Evolutionary conservation across 2,888 invertebrate genomes (phyloP).

Genomic region (Liopterus haemorrhoidalis): DNA sequence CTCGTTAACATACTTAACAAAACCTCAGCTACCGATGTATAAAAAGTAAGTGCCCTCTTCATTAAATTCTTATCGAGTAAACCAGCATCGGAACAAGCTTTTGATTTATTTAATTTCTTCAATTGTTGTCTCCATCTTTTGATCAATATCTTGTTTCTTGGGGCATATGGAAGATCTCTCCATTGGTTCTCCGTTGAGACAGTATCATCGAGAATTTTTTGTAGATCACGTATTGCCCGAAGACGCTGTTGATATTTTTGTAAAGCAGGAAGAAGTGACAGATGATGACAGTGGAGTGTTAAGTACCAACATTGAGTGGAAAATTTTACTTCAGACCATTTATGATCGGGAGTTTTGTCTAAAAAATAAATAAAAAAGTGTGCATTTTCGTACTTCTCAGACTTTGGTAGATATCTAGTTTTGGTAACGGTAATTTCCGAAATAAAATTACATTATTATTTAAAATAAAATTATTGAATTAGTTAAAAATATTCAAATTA

Average conservation of each 20-base stretch:
- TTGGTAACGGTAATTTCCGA: neutral
- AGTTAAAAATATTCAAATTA: neutral
- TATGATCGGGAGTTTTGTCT: slow-evolving; percentile 52
- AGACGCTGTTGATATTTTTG: slow-evolving; percentile 75
- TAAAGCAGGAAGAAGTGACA: slow-evolving; percentile 82
- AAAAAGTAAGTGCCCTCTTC: slow-evolving; percentile 78
- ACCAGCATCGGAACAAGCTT: slow-evolving; percentile 85
- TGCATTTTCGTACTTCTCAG: slow-evolving; percentile 5
- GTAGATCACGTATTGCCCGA: slow-evolving; percentile 74
- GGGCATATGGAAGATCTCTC: slow-evolving; percentile 68
- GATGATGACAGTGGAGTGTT: slow-evolving; percentile 88
- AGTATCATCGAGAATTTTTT: slow-evolving; percentile 80
- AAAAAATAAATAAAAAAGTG: slow-evolving; percentile 29
- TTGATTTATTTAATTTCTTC: slow-evolving; percentile 73
- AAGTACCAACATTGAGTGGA: slow-evolving; percentile 97
- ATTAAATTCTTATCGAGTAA: slow-evolving; percentile 79
- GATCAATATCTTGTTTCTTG: slow-evolving; percentile 75
- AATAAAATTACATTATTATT: no score
- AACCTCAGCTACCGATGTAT: slow-evolving; percentile 77
- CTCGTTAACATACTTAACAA: slow-evolving; percentile 61
- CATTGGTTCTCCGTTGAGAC: slow-evolving; percentile 75
- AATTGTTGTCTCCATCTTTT: slow-evolving; percentile 84
- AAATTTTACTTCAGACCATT: slow-evolving; percentile 80
- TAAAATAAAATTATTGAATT: no score
- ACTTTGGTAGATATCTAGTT: neutral